These are phyloP conservation scores for Meteorus sp. DNA, from an alignment of 1,140 invertebrate genomes.

Conservation along the genomic window DNA sequence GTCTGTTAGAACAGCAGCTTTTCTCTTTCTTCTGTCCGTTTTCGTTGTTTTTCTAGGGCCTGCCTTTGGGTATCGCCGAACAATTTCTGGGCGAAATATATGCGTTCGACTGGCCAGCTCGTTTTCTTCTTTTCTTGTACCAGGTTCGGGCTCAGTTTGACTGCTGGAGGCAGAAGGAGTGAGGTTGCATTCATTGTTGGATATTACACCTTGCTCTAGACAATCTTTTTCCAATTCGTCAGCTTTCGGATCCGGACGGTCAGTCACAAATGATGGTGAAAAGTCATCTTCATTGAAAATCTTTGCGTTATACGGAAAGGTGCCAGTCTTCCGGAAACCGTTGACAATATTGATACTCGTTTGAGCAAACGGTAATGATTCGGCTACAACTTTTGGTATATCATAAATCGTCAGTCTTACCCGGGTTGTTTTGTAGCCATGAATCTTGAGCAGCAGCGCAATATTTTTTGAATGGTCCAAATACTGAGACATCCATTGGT, in stretches of 20 bases:
- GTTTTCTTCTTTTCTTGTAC: too few species aligned
- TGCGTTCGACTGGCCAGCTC: neutral
- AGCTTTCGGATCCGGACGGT: conserved; percentile 12
- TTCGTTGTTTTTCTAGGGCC: conserved; percentile 5
- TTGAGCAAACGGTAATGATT: conserved; percentile 27
- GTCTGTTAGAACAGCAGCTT: conserved; percentile 20
- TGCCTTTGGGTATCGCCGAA: conserved; percentile 17
- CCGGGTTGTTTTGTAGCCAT: conserved; percentile 31
- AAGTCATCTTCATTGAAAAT: conserved; percentile 32
- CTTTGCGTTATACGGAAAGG: conserved; percentile 29
- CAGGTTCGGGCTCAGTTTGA: too few species aligned
- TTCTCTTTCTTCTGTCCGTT: conserved; percentile 13
- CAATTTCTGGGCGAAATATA: neutral
- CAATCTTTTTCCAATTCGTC: neutral
- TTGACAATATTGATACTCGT: conserved; percentile 20
- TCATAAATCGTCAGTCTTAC: conserved; percentile 31
- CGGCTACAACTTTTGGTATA: conserved; percentile 29
- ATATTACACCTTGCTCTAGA: neutral
- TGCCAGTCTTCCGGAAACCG: conserved; percentile 32
- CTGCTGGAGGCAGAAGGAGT: too few species aligned
- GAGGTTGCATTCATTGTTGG: neutral
- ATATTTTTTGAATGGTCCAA: conserved; percentile 37
- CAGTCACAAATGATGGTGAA: conserved; percentile 20
- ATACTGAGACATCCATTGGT: conserved; percentile 44
- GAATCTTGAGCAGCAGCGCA: conserved; percentile 31